These are phyloP conservation scores for Chionodraco myersi DNA, from an alignment of 2,113 vertebrate genomes.

Conservation along the genomic window DNA sequence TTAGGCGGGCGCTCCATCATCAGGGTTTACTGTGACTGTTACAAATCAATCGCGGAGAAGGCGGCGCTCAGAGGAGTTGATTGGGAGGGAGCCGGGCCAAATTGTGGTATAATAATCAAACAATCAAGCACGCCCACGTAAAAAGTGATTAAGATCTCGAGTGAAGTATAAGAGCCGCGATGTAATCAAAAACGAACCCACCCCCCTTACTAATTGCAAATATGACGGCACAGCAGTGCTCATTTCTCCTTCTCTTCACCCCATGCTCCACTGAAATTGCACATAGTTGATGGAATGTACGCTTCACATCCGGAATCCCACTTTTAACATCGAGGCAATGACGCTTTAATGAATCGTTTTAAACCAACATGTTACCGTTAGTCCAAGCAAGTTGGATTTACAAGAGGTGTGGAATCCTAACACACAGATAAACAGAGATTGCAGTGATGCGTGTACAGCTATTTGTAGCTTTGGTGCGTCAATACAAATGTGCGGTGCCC, in stretches of 20 bases:
- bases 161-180: constrained; percentile 61
- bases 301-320: constrained; percentile 20
- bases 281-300: constrained; percentile 16
- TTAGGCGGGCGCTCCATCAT: constrained; percentile 72
- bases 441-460: not conserved
- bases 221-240: constrained; percentile 64
- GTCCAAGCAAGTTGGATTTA: not conserved
- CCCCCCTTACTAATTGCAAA: constrained; percentile 74
- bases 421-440: not conserved
- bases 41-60: constrained; percentile 70
- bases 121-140: constrained; percentile 77
- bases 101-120: constrained; percentile 75
- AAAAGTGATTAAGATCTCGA: constrained; percentile 78
- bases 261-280: not conserved
- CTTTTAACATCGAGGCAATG: constrained; percentile 4
- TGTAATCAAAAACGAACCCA: constrained; percentile 78
- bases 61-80: constrained; percentile 54
- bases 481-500: not conserved
- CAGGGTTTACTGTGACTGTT: constrained; percentile 69
- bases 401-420: constrained; percentile 1
- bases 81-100: constrained; percentile 68
- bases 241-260: constrained; percentile 4
- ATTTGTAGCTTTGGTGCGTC: constrained; percentile 8
- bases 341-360: constrained; percentile 4
- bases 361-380: constrained; percentile 13